These are phyloP conservation scores for Onychomys leucogaster DNA, from an alignment of 2,797 vertebrate genomes.

Conservation along the genomic window DNA sequence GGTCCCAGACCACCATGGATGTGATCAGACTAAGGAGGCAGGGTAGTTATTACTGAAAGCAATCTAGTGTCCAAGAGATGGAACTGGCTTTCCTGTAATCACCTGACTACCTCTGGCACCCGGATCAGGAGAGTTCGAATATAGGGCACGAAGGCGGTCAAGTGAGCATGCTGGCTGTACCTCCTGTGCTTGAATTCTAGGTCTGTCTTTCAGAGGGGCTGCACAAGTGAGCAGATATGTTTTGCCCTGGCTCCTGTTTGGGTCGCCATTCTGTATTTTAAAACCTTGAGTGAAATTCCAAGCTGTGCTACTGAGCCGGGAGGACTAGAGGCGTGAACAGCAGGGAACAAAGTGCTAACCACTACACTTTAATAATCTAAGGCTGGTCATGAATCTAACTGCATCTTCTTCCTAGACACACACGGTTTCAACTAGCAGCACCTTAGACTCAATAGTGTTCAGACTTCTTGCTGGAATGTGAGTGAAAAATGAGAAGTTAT, in stretches of 20 bases:
- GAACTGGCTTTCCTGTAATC: background rate
- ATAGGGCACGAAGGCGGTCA: accelerated
- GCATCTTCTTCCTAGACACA: constrained; percentile 71
- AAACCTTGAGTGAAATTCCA: constrained; percentile 88
- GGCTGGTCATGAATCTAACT: constrained; percentile 76
- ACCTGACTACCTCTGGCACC: background rate
- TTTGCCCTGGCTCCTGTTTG: constrained; percentile 55
- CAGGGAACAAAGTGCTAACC: constrained; percentile 82
- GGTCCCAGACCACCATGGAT: background rate
- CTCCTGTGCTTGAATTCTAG: background rate
- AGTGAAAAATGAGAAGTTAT: constrained; percentile 54
- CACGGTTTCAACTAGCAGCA: constrained; percentile 24
- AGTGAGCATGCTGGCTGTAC: background rate
- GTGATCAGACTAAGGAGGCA: background rate
- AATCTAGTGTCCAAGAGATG: background rate
- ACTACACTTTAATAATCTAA: constrained; percentile 86
- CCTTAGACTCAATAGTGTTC: background rate
- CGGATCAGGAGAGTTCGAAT: background rate
- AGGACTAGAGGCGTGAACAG: constrained; percentile 82
- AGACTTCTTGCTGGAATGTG: background rate
- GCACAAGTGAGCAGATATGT: background rate
- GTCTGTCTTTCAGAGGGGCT: background rate
- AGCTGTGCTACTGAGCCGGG: constrained; percentile 77
- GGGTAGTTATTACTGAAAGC: background rate
- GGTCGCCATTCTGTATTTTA: constrained; percentile 77